Conservation (phyloP, 2,888 invertebrate genomes). For the Corythucha ciliata region DNA sequence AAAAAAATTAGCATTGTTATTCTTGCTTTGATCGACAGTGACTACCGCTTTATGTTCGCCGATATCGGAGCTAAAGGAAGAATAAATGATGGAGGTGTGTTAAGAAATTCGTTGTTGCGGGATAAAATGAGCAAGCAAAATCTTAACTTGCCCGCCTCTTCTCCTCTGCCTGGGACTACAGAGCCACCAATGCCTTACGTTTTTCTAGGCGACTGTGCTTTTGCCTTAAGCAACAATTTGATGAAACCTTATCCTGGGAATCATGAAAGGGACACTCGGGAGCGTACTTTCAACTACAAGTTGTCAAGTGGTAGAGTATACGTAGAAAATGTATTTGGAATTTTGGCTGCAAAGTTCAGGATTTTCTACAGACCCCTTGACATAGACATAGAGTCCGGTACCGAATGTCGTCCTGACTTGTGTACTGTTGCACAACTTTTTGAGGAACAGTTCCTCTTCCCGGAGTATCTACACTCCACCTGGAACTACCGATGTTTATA, state of each 20-base stretch:
- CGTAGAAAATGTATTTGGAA: conserved; percentile 21
- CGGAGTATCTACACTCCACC: conserved; percentile 32
- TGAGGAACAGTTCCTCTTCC: conserved; percentile 34
- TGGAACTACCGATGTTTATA: conserved; percentile 34
- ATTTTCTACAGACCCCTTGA: conserved; percentile 36
- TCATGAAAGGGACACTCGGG: conserved; percentile 31
- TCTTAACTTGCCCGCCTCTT: conserved; percentile 28
- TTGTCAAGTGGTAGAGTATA: conserved; percentile 11
- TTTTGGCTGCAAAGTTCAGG: conserved; percentile 34
- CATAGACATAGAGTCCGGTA: conserved; percentile 33
- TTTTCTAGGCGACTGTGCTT: conserved; percentile 38
- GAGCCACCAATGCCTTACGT: conserved; percentile 34
- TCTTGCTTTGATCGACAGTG: conserved; percentile 37
- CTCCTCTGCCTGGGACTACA: conserved; percentile 28
- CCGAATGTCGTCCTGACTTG: conserved; percentile 37
- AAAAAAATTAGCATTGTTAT: conserved; percentile 35
- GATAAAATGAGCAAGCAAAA: conserved; percentile 21
- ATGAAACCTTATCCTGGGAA: conserved; percentile 38
- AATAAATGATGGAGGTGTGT: conserved; percentile 34
- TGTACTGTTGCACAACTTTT: conserved; percentile 37
- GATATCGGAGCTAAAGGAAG: conserved; percentile 23
- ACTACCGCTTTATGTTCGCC: conserved; percentile 36
- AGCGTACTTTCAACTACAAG: conserved; percentile 13
- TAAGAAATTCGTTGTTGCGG: conserved; percentile 25
- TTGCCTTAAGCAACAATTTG: conserved; percentile 36